A percentile compares a stretch with the other conserved stretches of the same genome.
Evolutionary conservation across 1,140 invertebrate genomes (phyloP).

Genomic region (Heliconius hewitsoni): DNA sequence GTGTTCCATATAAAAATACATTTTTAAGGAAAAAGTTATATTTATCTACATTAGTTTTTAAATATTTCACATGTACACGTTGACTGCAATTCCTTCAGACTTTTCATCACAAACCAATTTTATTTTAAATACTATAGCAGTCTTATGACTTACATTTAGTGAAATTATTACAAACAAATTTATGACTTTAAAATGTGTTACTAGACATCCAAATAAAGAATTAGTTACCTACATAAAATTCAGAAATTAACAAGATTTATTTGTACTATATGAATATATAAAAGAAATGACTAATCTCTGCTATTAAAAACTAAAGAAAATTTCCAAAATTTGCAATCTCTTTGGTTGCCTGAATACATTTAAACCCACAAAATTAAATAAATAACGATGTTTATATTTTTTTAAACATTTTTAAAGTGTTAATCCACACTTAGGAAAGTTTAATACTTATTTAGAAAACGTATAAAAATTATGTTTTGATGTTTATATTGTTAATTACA

Average conservation of each 20-base stretch:
- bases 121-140: conserved; percentile 21
- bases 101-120: conserved; percentile 12
- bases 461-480: too few species aligned
- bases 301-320: too few species aligned
- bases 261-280: background rate
- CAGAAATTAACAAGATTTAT: background rate
- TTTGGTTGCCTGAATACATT: too few species aligned
- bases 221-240: background rate
- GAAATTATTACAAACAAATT: conserved; percentile 12
- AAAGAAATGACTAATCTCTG: too few species aligned
- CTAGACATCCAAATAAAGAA: background rate
- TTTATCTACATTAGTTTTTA: background rate
- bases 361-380: too few species aligned
- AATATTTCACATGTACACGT: conserved; percentile 7
- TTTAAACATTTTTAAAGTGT: too few species aligned
- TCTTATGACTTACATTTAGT: conserved; percentile 24
- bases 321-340: too few species aligned
- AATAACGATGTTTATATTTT: too few species aligned
- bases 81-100: conserved; percentile 15
- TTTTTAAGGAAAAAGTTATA: background rate
- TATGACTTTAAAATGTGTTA: background rate
- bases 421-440: too few species aligned
- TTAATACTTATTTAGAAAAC: too few species aligned
- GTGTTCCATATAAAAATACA: background rate
- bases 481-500: too few species aligned